Conservation (phyloP, 2,113 vertebrate genomes). For the Zapornia atra region DNA sequence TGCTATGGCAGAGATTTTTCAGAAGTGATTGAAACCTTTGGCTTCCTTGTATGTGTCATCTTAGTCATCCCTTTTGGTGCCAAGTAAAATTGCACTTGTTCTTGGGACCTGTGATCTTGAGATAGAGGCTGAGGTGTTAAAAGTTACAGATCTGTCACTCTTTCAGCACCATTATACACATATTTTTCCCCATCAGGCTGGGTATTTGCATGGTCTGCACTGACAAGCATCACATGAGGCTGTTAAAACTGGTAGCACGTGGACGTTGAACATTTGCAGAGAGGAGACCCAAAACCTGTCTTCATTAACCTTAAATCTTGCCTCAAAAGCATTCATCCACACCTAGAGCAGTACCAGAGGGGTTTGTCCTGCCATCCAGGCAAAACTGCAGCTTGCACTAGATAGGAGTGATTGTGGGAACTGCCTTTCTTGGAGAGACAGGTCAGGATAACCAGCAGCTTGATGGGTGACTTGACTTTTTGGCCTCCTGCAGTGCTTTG, state of each 20-base stretch:
- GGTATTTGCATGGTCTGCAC: accelerated
- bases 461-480: constrained; percentile 44
- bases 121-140: not conserved
- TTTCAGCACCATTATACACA: not conserved
- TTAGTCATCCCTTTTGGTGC: not conserved
- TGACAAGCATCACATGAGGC: accelerated
- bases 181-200: not conserved
- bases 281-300: not conserved
- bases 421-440: constrained; percentile 17
- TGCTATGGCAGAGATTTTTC: not conserved
- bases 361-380: not conserved
- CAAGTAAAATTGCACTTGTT: not conserved
- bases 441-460: constrained; percentile 8
- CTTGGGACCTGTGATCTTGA: not conserved
- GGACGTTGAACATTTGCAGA: not conserved
- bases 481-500: constrained; percentile 28
- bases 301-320: not conserved
- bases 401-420: constrained; percentile 19
- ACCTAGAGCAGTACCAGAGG: not conserved
- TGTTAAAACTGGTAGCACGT: not conserved
- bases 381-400: constrained; percentile 11
- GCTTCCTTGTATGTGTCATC: not conserved
- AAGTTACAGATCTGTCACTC: not conserved
- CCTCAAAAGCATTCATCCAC: not conserved
- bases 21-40: not conserved